A percentile compares a stretch with the other conserved stretches of the same genome.
Conservation (phyloP, 2,113 vertebrate genomes). For the Picathartes gymnocephalus region DNA sequence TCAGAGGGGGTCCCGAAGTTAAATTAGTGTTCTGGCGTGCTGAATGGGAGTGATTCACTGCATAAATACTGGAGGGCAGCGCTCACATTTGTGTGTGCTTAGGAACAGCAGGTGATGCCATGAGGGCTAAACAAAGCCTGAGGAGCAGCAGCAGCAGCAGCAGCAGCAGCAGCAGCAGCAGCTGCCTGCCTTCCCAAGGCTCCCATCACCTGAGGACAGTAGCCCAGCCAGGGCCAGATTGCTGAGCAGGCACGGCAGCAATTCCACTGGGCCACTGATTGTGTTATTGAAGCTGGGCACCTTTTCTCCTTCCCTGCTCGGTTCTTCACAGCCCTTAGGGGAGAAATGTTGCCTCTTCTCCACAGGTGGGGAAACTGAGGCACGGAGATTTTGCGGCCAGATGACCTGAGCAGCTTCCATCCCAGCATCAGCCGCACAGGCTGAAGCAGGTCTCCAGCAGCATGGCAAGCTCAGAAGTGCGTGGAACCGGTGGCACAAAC, state of each 20-base stretch:
- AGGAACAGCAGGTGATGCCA: not conserved
- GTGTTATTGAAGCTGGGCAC: not conserved
- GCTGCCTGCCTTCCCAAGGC: not conserved
- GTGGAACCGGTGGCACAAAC: accelerated
- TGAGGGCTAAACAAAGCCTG: not conserved
- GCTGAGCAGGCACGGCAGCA: not conserved
- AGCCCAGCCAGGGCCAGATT: not conserved
- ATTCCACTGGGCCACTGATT: not conserved
- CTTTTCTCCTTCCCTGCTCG: not conserved
- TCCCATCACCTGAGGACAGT: accelerated
- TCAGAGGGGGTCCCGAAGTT: not conserved
- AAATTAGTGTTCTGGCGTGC: not conserved
- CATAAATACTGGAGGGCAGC: not conserved
- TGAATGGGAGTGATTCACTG: not conserved
- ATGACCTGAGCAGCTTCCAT: not conserved
- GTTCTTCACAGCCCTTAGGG: not conserved
- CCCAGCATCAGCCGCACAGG: not conserved
- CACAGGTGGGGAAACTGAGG: not conserved
- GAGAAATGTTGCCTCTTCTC: not conserved
- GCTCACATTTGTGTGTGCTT: not conserved
- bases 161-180: not conserved
- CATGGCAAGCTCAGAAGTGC: not conserved
- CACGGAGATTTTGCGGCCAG: accelerated
- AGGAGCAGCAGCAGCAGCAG: not conserved
- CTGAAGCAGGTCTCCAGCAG: not conserved